These are phyloP conservation scores for Palloptera scutellata DNA, from an alignment of 2,888 invertebrate species.

Conservation along the genomic window DNA sequence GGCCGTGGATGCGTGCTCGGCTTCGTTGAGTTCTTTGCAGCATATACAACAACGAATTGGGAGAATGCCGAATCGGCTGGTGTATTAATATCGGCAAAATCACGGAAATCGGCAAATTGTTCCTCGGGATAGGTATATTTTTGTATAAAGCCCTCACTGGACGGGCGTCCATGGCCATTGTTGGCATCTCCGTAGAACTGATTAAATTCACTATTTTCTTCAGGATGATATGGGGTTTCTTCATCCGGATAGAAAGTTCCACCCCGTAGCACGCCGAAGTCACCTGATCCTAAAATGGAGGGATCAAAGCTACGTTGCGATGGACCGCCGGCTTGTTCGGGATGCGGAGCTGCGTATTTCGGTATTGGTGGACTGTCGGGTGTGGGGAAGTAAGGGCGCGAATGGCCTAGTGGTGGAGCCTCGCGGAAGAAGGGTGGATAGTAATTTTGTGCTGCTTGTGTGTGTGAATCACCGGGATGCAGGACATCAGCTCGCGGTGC, in stretches of 20 bases:
- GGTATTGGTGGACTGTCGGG: conserved; percentile 68
- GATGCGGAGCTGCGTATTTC: conserved; percentile 66
- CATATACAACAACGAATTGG: conserved; percentile 83
- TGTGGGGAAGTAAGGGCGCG: conserved; percentile 69
- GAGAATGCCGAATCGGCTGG: conserved; percentile 84
- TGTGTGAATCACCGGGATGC: conserved; percentile 49
- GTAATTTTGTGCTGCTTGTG: conserved; percentile 73
- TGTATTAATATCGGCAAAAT: conserved; percentile 89
- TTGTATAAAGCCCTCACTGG: conserved; percentile 67
- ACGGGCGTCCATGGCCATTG: conserved; percentile 77
- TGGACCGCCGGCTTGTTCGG: conserved; percentile 48
- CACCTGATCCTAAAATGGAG: conserved; percentile 80
- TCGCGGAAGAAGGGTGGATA: conserved; percentile 79
- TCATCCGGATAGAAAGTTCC: conserved; percentile 85
- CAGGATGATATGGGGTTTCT: conserved; percentile 69
- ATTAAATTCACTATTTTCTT: conserved; percentile 68
- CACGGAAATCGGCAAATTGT: conserved; percentile 88
- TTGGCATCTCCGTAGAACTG: conserved; percentile 67
- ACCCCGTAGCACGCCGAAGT: conserved; percentile 85
- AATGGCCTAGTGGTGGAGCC: conserved; percentile 70
- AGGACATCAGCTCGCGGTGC: conserved; percentile 45
- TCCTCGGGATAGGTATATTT: conserved; percentile 80
- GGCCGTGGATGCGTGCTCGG: conserved; percentile 65
- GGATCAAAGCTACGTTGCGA: conserved; percentile 65
- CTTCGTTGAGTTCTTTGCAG: conserved; percentile 78